Base-by-base conservation (phyloP, 2,113 vertebrate genomes). In the Cololabis saira region DNA sequence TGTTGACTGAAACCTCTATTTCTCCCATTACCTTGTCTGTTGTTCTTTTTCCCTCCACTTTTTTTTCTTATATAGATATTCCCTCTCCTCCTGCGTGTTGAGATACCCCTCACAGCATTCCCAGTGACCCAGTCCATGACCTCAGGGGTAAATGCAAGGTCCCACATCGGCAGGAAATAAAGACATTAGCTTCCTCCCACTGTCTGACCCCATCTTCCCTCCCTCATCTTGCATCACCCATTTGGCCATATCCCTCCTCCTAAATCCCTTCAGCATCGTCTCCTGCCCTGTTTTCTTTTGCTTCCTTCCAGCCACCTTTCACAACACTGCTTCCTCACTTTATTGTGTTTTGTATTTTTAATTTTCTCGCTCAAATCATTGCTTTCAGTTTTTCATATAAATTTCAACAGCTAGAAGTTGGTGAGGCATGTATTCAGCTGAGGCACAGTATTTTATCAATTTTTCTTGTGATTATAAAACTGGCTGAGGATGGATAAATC, bases 161-260 rank as follows among this genome's bases (percentile, higher is more conserved):
- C 91, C 87, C 82, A 87, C 78, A 83, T 90, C 86, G 84, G 88
- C 89, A 80, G 85, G 79, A 92, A 92, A 92, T 92, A 92, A 92
- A 94, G 90, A 93, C 90, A 90, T 91, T 88, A 89, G 78, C 81
- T 81, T 85, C 83, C 80, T 91, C 83, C 78, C 52, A 70, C 85
- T 82, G 74, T 89, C 90, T 90, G 67, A 90, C 87, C 90, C 82
- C 43, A 60, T 65, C 75, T 89, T 85, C 86, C 86, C 89, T 89
- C 59, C 56, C 74, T 84, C 76, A 19, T 84, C 81, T 84, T 75
- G 66, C 68, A 65, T 74, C 71, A 66, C 74, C 80, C 76, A 59
- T 60, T 63, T 61, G 63, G 72, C 70, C 63, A 47, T 75, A 68
- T 69, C 69, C 65, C 71, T 82, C 72, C 83, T 71, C 76, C 75